Evolutionary conservation across 2,797 vertebrate species (phyloP).

Genomic region (Ctenochaetus hawaiiensis): DNA sequence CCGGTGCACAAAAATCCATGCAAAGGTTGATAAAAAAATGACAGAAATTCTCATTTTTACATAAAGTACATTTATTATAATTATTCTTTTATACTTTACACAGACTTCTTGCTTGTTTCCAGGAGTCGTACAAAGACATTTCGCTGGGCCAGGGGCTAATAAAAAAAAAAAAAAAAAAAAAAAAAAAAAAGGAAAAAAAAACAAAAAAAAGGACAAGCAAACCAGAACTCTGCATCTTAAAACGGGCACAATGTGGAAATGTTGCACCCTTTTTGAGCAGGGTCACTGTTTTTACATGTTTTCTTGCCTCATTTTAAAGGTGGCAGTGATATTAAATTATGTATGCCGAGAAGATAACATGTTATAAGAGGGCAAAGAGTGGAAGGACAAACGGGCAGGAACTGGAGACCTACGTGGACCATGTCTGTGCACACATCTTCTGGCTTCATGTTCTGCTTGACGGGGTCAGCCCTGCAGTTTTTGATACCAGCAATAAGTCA

Average conservation of each 20-base stretch:
- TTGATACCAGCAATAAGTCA: slow-evolving; percentile 46
- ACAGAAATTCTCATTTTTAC: slow-evolving; percentile 37
- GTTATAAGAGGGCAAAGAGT: slow-evolving; percentile 56
- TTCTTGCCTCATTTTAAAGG: slow-evolving; percentile 42
- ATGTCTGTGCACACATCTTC: slow-evolving; percentile 37
- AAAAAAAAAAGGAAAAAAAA: too few species aligned
- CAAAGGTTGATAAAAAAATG: slow-evolving; percentile 43
- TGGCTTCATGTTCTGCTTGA: slow-evolving; percentile 54
- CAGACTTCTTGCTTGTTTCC: slow-evolving; percentile 19
- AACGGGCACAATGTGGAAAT: slow-evolving; percentile 1
- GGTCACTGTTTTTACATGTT: slow-evolving; percentile 51
- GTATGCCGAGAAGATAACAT: slow-evolving; percentile 53
- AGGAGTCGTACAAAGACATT: slow-evolving; percentile 20
- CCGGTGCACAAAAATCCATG: slow-evolving; percentile 49
- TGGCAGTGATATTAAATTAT: slow-evolving; percentile 62
- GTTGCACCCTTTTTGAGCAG: slow-evolving; percentile 13
- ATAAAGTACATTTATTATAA: slow-evolving; percentile 4
- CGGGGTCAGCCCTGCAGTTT: slow-evolving; percentile 55
- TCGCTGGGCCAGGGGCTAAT: not conserved
- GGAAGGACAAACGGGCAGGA: slow-evolving; percentile 61
- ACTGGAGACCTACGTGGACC: slow-evolving; percentile 49
- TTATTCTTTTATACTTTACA: slow-evolving; percentile 4
- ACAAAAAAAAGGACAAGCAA: too few species aligned
- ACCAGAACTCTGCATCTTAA: slow-evolving; percentile 14
- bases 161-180: not conserved